Base-by-base conservation (phyloP, 2,888 invertebrate genomes). In the Acrobasis suavella region DNA sequence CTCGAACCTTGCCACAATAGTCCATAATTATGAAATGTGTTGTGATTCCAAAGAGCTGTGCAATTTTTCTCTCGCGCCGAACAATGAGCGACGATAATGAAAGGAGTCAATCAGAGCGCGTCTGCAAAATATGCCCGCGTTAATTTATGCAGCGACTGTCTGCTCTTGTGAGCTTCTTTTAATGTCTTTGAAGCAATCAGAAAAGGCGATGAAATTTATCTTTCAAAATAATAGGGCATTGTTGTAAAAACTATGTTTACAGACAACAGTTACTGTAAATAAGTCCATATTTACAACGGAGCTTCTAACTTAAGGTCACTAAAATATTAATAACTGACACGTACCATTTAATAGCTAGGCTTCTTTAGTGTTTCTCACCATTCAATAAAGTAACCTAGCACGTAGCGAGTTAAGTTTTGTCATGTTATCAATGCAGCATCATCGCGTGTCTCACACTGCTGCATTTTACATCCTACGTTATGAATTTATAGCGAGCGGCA, bases 21-120 rank as follows among this genome's bases (percentile, higher is more conserved):
- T 86, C 92, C 89, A 91, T 92, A 91, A 92, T 92, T 91, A 91
- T 91, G 92, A 92, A 91, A 91, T 91, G 91, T 91, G 90, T 90
- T 86, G 89, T 86, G 84, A 90, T 89, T 89, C 83, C 78, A 75
- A 85, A 85, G 82, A 85, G 85, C 85, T 82, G 73, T 77, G 86
- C 78, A 86, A 90, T 90, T 89, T 90, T 91, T 91, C 89, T 86
- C 80, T 76, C 77, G 73, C 75, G 75, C 75, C 85, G 91, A 90
- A 91, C 92, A 91, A 92, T 90, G 86, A 81, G 75, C 73, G 77
- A 70, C 86, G 69, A 85, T 91, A 92, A 92, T 92, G 92, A 91
- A 92, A 91, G 89, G 89, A 91, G 91, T 91, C 91, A 91, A 91
- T 92, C 92, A 91, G 89, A 77, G 78, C 80, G 78, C 82, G 89